phyloP scores from a whole-genome alignment of 1,140 invertebrate genomes.

The Drosophila rhopaloa region DNA sequence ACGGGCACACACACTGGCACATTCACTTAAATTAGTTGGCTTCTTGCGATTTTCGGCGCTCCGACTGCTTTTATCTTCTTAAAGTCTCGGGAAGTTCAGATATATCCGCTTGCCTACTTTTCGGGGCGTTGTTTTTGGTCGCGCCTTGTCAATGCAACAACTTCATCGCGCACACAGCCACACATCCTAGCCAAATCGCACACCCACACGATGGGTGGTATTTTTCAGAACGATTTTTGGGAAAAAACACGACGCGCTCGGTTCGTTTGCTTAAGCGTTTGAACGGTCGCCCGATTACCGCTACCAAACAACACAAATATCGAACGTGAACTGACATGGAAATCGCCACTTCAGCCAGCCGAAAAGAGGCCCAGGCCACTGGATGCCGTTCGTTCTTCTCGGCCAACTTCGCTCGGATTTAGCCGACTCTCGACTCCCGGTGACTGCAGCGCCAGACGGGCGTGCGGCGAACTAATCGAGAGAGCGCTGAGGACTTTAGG shows the following conservation, averaged over 20 bases:
- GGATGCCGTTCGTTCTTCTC: conserved; percentile 38
- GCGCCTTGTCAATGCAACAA: conserved; percentile 62
- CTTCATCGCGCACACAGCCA: conserved; percentile 34
- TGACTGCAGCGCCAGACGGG: conserved; percentile 53
- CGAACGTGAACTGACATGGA: conserved; percentile 80
- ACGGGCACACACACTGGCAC: conserved; percentile 23
- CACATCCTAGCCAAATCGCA: conserved; percentile 21
- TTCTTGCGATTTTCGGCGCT: conserved; percentile 45
- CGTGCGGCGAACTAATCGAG: conserved; percentile 23
- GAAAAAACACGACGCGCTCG: conserved; percentile 63
- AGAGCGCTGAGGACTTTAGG: background rate
- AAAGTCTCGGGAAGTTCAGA: conserved; percentile 19
- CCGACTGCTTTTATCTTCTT: conserved; percentile 3
- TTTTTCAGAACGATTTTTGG: conserved; percentile 29
- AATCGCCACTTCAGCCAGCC: conserved; percentile 56
- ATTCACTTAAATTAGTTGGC: conserved; percentile 48
- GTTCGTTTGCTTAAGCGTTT: conserved; percentile 25
- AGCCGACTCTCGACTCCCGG: conserved; percentile 7
- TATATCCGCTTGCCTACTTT: conserved; percentile 28
- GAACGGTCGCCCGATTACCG: conserved; percentile 60
- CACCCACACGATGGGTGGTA: conserved; percentile 21
- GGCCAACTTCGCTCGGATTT: conserved; percentile 12
- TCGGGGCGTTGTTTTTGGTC: conserved; percentile 61
- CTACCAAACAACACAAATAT: conserved; percentile 83
- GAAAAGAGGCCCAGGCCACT: conserved; percentile 59